These are phyloP conservation scores for Sylvietta virens DNA, from an alignment of 2,113 vertebrate species.

Conservation along the genomic window DNA sequence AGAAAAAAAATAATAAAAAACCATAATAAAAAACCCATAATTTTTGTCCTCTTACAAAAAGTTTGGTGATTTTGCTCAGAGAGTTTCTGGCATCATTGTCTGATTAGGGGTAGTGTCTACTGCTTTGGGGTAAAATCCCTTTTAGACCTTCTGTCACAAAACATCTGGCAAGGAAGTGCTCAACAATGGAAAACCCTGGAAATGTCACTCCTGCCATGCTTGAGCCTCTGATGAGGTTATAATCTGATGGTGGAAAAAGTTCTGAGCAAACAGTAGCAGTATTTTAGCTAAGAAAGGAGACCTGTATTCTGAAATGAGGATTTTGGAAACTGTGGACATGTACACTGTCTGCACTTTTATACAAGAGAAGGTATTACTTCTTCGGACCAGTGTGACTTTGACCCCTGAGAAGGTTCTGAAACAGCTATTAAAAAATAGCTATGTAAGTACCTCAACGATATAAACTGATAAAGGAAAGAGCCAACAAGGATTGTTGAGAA, in stretches of 20 bases:
- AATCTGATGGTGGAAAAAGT: background rate
- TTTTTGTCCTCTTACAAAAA: background rate
- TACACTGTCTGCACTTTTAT: background rate
- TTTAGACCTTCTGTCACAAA: background rate
- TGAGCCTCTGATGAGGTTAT: background rate
- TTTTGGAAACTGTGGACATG: background rate
- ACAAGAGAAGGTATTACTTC: background rate
- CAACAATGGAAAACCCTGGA: background rate
- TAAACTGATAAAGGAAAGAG: background rate
- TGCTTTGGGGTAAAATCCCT: background rate
- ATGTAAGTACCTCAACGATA: background rate
- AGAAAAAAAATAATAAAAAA: background rate
- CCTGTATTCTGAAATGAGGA: background rate
- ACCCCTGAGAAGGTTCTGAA: background rate
- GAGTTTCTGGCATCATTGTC: background rate
- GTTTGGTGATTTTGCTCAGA: background rate
- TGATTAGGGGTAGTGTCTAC: background rate
- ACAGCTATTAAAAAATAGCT: background rate
- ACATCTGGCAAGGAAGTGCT: background rate
- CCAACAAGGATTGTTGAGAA: background rate
- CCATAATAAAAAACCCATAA: no score
- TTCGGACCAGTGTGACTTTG: background rate
- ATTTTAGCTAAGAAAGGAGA: background rate
- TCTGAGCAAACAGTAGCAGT: background rate
- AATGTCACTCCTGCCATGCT: background rate